Evolutionary conservation across 2,888 invertebrate genomes (phyloP), one percentile per base, ranked within the genome.

Genomic region (Stictocephala bisonia): DNA sequence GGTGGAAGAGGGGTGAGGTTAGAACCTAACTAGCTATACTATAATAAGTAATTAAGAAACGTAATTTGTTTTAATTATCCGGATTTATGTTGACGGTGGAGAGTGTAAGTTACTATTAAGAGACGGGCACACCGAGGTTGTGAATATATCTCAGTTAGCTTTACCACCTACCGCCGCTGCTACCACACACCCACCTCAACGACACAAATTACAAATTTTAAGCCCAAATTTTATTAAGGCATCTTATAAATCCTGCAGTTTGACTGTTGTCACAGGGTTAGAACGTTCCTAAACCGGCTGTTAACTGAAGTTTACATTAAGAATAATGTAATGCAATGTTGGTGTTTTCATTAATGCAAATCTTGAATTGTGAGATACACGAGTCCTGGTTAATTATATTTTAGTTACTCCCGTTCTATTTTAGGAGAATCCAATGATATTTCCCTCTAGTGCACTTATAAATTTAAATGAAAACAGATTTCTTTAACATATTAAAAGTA

Each of bases 31-130:
- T 40, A 75, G 76, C 77, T 72, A 72, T 76, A 75, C 78, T 77
- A 79, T 79, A 79, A 78, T 79, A 77, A 79, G 78, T 79, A 79
- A 79, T 79, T 79, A 79, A 79, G 79, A 79, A 78, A 79, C 77
- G 79, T 79, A 78, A 79, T 79, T 79, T 78, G 78, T 79, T 79
- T 78, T 77, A 79, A 79, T 79, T 79, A 79, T 78, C 58, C 50
- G 73, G 72, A 73, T 71, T 75, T 69, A 76, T 71, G 72, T 69
- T 77, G 77, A 73, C 76, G 76, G 74, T 76, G 75, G 74, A 74
- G 78, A 74, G 76, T 75, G 73, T 73, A 73, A 73, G 56, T 73
- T 69, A 73, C 48, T 69, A 69, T 69, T 50, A 60, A 72, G 41
- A 53, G 68, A 18, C 26, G 31, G 6, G 24, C 4, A 50, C 50